Percentiles rank a stretch among this genome's conserved stretches.
phyloP scores from a whole-genome alignment of 2,888 invertebrate genomes.

The Habroteleia sp. region DNA sequence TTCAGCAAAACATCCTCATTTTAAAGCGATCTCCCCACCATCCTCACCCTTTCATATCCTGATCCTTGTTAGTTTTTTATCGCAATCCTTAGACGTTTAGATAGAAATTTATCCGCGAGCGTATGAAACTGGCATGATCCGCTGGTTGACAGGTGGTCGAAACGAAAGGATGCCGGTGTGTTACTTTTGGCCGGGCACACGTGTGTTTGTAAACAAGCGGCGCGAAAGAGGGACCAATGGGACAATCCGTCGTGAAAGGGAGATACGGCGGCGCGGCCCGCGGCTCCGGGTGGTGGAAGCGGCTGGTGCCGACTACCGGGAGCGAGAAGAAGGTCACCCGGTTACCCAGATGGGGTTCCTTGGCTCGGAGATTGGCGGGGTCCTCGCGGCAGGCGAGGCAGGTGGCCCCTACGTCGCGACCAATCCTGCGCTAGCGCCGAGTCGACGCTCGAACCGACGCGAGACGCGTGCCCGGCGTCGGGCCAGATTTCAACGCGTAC shows the following conservation, averaged over 20 bases:
- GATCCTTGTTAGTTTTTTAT: too few relatives aligned
- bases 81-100: too few relatives aligned
- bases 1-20: too few relatives aligned
- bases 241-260: conserved; percentile 14
- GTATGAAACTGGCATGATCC: too few relatives aligned
- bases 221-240: conserved; percentile 4
- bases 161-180: too few relatives aligned
- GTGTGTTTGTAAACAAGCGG: conserved; percentile 21
- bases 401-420: conserved; percentile 68
- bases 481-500: conserved; percentile 78
- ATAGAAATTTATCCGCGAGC: too few relatives aligned
- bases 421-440: conserved; percentile 75
- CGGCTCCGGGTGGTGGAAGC: conserved; percentile 33
- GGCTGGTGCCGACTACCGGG: too few relatives aligned
- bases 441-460: conserved; percentile 68
- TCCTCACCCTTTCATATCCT: too few relatives aligned
- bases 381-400: conserved; percentile 47
- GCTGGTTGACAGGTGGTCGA: too few relatives aligned
- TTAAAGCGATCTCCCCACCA: too few relatives aligned
- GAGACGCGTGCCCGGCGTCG: conserved; percentile 72
- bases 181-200: too few relatives aligned
- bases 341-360: conserved; percentile 80
- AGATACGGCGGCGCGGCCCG: not conserved
- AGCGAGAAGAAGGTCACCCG: conserved; percentile 77
- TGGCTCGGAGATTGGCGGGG: conserved; percentile 68